These are phyloP conservation scores for Gobio occitaniae DNA, from an alignment of 2,797 vertebrate genomes.

Conservation along the genomic window DNA sequence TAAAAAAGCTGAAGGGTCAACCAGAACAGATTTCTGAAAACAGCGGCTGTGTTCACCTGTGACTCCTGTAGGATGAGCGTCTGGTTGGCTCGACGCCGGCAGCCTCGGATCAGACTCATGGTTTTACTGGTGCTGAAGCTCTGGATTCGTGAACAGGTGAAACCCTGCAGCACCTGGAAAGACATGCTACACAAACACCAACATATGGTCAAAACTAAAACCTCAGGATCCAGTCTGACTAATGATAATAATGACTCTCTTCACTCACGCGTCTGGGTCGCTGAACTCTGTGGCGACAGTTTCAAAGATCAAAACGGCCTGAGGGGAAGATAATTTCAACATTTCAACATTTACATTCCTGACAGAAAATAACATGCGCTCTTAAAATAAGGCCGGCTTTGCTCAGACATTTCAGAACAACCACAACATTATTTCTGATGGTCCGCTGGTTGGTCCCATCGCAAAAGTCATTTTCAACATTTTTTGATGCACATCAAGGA, in stretches of 20 bases:
- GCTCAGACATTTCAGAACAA: no score
- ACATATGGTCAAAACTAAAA: constrained; percentile 25
- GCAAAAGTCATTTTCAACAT: no score
- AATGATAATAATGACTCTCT: not conserved
- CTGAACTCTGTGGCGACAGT: constrained; percentile 56
- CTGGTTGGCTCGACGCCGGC: constrained; percentile 58
- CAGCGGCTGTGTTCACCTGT: constrained; percentile 69
- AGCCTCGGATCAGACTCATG: constrained; percentile 69
- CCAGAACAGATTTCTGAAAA: not conserved
- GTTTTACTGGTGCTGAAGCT: constrained; percentile 44
- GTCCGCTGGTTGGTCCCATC: no score
- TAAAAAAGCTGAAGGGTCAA: no score
- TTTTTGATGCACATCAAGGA: no score
- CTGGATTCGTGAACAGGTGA: constrained; percentile 72
- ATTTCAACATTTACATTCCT: not conserved
- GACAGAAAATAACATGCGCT: not conserved
- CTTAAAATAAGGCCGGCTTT: no score
- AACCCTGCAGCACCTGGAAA: constrained; percentile 77
- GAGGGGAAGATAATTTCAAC: not conserved
- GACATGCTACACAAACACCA: constrained; percentile 70
- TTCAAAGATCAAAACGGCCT: constrained; percentile 76
- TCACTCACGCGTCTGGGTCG: constrained; percentile 68
- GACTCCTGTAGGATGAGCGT: constrained; percentile 71
- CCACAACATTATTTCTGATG: no score
- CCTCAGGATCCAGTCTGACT: not conserved